Conservation (phyloP, 2,113 vertebrate genomes). For the Cyprinodon tularosa region DNA sequence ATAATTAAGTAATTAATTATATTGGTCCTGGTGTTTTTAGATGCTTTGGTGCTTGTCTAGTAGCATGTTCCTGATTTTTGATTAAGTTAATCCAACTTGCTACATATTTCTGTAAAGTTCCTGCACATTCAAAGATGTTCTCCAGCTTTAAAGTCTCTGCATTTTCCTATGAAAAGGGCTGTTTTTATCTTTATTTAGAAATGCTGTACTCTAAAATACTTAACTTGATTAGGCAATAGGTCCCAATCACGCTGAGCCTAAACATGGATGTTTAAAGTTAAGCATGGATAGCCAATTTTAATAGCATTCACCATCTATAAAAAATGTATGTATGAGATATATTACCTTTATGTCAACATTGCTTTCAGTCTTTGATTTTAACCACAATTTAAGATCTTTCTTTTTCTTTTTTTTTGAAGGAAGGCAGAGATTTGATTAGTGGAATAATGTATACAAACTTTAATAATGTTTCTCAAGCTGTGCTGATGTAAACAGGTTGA, state of each 20-base stretch:
- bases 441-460: neutral
- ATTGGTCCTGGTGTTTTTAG: neutral
- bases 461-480: neutral
- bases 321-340: no score
- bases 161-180: neutral
- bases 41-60: neutral
- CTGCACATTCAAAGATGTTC: neutral
- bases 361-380: neutral
- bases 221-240: neutral
- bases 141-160: neutral
- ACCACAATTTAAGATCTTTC: no score
- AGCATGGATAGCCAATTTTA: neutral
- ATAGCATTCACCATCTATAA: no score
- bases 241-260: neutral
- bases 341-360: neutral
- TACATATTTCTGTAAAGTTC: neutral
- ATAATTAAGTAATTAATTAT: neutral
- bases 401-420: neutral
- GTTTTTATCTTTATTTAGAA: neutral
- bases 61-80: neutral
- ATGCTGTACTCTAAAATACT: neutral
- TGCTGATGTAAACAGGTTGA: neutral
- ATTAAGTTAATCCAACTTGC: neutral
- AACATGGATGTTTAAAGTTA: neutral
- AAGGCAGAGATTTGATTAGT: neutral